Evolutionary conservation across 2,888 invertebrate genomes (phyloP), one percentile per base, ranked within the genome.

Genomic region (Gnatocerus cornutus): DNA sequence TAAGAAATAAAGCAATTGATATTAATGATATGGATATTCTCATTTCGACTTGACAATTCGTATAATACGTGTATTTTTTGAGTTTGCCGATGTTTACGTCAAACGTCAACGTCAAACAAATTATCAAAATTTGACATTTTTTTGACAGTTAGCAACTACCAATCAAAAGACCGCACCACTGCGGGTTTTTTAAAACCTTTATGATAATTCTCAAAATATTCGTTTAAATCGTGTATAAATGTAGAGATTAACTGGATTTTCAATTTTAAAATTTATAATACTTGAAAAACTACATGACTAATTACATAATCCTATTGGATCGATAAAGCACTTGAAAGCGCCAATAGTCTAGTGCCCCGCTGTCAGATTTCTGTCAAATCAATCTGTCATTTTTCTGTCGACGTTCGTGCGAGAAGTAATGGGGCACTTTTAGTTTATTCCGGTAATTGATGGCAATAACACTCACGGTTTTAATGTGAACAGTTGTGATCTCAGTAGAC

Each of bases 1-100:
- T 87, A 46, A 90, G 82, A 85, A 94, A 93, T 75, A 91, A 82
- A 78, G 89, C 85, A 67, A 89, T 88, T 73, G 92, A 77, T 75
- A 93, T 84, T 55, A 89, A 86, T 73, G 89, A 90, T 78, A 92
- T 84, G 37, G 92, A 91, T 5, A 85, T 84, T 70, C 77, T 81
- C 82, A 82, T 82, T 71, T 68, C 13, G 41, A 3, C 13, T 53
- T 56, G n/a, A 30, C 48, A 55, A 55, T 9, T 55, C 16, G 10
- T 12, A 5, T n/a, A n/a, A n/a, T 33, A 55, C 7, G 46, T 46
- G 14, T 46, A 13, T 13, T 13, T 43, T 43, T 43, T 13, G 14
- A 10, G 12, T n/a, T 13, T 43, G 14, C 43, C 10, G 4, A 7
- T 33, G 33, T 33, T 33, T 33, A 33, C 6, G n/a, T 33, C 12